Conservation (phyloP, 2,113 vertebrate species). For the Nanorana parkeri region DNA sequence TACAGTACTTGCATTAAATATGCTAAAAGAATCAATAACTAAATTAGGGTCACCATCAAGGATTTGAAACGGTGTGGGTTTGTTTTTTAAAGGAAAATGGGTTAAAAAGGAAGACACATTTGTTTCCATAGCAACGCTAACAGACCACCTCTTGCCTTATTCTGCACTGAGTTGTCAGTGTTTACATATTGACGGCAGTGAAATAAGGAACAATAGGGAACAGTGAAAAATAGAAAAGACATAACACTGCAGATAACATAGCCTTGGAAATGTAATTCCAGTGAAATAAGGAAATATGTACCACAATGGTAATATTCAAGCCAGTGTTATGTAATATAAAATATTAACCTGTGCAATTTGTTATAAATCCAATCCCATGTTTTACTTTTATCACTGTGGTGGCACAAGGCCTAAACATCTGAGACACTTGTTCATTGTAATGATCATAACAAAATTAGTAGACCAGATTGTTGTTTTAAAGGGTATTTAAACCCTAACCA, state of each 20-base stretch:
- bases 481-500: too few relatives aligned
- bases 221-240: neutral
- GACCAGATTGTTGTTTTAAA: too few relatives aligned
- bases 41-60: neutral
- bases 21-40: neutral
- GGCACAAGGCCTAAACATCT: too few relatives aligned
- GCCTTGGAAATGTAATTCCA: neutral
- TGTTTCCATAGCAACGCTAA: conserved; percentile 40
- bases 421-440: too few relatives aligned
- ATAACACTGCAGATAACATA: neutral
- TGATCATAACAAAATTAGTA: too few relatives aligned
- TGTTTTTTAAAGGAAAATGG: conserved; percentile 17
- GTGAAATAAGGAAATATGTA: neutral
- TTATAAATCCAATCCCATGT: too few relatives aligned
- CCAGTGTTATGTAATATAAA: too few relatives aligned
- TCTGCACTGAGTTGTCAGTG: conserved; percentile 15
- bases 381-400: too few relatives aligned
- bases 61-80: neutral
- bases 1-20: neutral
- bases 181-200: conserved; percentile 25
- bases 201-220: conserved; percentile 6
- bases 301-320: too few relatives aligned
- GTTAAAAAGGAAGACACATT: conserved; percentile 17
- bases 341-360: too few relatives aligned
- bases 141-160: conserved; percentile 31